Evolutionary conservation across 2,113 vertebrate species (phyloP).

Genomic region (Bambusicola thoracicus): DNA sequence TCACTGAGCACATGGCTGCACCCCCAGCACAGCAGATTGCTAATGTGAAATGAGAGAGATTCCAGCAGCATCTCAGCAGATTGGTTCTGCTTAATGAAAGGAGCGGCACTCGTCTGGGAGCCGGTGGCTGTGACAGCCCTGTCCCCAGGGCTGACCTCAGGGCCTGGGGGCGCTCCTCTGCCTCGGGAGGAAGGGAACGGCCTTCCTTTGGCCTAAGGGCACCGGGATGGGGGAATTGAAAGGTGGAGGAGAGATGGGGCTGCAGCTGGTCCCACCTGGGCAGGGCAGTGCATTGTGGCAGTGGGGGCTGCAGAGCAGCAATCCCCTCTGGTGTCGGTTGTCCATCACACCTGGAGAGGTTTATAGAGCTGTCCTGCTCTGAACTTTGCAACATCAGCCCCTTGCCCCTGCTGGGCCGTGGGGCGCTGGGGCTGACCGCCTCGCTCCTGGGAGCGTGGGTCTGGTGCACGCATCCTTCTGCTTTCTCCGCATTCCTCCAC

Average conservation of each 20-base stretch:
- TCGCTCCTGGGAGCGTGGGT: neutral
- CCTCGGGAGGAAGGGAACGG: neutral
- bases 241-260: neutral
- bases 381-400: neutral
- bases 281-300: neutral
- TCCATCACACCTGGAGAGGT: neutral
- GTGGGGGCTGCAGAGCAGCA: neutral
- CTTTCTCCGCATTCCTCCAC: neutral
- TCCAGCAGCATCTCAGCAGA: neutral
- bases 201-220: neutral
- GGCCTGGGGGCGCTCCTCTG: neutral
- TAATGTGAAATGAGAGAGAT: constrained; percentile 22
- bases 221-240: neutral
- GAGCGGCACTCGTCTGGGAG: neutral
- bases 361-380: neutral
- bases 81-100: neutral
- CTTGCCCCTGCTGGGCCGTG: neutral
- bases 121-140: neutral
- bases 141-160: neutral
- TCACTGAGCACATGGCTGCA: neutral
- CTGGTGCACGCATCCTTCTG: neutral
- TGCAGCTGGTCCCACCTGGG: neutral
- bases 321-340: neutral
- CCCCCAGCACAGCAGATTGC: neutral
- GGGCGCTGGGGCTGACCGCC: neutral